phyloP scores from a whole-genome alignment of 2,797 vertebrate genomes.

The Pipistrellus kuhlii region DNA sequence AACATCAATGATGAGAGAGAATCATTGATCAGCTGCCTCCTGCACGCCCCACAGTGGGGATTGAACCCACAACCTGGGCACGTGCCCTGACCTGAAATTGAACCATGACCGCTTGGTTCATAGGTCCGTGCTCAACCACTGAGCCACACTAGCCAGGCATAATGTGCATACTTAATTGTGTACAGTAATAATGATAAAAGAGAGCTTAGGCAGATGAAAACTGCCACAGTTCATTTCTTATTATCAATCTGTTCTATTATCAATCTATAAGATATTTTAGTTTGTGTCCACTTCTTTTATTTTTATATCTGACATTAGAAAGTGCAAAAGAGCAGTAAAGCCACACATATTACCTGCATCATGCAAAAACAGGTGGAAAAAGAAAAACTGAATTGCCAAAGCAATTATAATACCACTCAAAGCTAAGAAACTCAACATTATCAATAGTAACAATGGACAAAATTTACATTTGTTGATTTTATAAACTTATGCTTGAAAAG shows the following conservation, averaged over 20 bases:
- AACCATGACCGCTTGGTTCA: too few relatives aligned
- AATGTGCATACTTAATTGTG: neutral
- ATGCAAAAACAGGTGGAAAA: neutral
- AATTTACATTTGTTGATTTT: conserved; percentile 17
- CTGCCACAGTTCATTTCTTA: neutral
- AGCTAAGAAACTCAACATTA: conserved; percentile 7
- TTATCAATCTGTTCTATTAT: neutral
- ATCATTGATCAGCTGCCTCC: too few relatives aligned
- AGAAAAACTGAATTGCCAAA: neutral
- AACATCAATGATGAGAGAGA: too few relatives aligned
- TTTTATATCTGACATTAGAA: neutral
- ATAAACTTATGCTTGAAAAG: neutral
- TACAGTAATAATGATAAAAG: neutral
- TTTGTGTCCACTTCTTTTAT: conserved; percentile 4
- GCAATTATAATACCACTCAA: neutral
- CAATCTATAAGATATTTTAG: neutral
- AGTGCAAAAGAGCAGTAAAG: neutral
- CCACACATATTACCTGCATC: neutral
- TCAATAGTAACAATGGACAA: neutral
- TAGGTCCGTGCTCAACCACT: too few relatives aligned
- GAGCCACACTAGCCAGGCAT: too few relatives aligned
- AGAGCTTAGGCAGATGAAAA: neutral
- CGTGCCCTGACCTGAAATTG: too few relatives aligned
- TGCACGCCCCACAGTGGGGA: too few relatives aligned
- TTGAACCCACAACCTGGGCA: too few relatives aligned